These are phyloP conservation scores for Telmatherina bonti DNA, from an alignment of 2,797 vertebrate species.

Conservation along the genomic window DNA sequence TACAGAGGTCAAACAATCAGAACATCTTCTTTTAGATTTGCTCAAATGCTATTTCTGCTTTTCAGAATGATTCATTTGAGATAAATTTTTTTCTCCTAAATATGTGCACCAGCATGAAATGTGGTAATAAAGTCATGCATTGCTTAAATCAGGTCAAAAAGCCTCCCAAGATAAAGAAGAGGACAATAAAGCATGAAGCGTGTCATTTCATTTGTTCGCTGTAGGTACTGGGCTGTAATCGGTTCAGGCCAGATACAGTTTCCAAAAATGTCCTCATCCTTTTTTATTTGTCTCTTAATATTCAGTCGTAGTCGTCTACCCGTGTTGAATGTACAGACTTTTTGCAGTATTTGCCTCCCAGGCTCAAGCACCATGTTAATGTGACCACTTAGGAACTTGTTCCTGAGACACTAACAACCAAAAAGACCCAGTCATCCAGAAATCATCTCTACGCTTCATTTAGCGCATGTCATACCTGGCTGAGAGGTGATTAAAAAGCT, in stretches of 20 bases:
- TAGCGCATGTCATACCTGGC: conserved; percentile 45
- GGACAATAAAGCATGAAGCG: conserved; percentile 14
- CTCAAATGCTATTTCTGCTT: neutral
- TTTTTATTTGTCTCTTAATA: conserved; percentile 22
- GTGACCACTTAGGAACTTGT: conserved; percentile 21
- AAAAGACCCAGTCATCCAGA: conserved; percentile 61
- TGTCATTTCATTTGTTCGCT: conserved; percentile 36
- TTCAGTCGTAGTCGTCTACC: conserved; percentile 8
- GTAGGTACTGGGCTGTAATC: conserved; percentile 20
- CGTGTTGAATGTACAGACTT: conserved; percentile 14
- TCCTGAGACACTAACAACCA: conserved; percentile 31
- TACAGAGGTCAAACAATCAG: neutral
- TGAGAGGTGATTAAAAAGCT: conserved; percentile 29
- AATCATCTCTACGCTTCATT: conserved; percentile 47
- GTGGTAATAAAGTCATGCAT: neutral
- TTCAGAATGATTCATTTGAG: neutral
- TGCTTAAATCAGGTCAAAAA: conserved; percentile 15
- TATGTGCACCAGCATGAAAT: neutral
- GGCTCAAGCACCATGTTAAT: conserved; percentile 21
- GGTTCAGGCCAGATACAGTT: conserved; percentile 24
- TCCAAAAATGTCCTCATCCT: conserved; percentile 41
- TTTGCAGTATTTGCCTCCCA: conserved; percentile 12
- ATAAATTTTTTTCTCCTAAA: neutral
- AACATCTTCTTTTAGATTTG: neutral
- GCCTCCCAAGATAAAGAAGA: neutral